Conservation (phyloP, 2,113 vertebrate genomes). For the Hippocampus zosterae region DNA sequence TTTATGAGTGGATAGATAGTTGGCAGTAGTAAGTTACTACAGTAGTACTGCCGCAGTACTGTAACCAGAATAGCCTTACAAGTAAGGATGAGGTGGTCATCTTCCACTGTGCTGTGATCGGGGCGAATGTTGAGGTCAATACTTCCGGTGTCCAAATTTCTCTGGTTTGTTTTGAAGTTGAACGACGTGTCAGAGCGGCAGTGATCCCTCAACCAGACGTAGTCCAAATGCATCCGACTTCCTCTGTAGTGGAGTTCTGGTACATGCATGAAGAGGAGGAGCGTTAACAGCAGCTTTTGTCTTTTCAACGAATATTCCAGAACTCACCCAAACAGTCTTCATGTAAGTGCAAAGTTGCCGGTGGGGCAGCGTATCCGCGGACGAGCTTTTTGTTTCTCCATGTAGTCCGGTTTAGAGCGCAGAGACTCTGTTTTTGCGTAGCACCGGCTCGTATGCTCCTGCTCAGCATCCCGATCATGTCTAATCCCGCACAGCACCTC, state of each 20-base stretch:
- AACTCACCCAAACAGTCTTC: constrained; percentile 64
- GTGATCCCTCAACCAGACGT: constrained; percentile 91
- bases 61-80: constrained; percentile 73
- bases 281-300: neutral
- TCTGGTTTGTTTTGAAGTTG: constrained; percentile 83
- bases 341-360: constrained; percentile 16
- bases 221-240: constrained; percentile 78
- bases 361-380: neutral
- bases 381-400: constrained; percentile 10
- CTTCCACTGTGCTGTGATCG: constrained; percentile 64
- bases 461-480: constrained; percentile 25
- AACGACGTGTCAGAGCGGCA: constrained; percentile 84
- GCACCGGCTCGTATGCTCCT: neutral
- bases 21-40: too few relatives aligned
- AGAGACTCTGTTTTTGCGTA: neutral
- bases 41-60: too few relatives aligned
- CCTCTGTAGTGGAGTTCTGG: constrained; percentile 74
- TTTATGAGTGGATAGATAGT: too few relatives aligned
- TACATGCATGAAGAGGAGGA: neutral
- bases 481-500: neutral
- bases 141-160: constrained; percentile 82
- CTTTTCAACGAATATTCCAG: neutral
- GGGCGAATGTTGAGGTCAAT: constrained; percentile 83
- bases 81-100: constrained; percentile 76
- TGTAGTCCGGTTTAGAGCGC: neutral